Percentiles rank a stretch among this genome's conserved stretches.
phyloP scores from a whole-genome alignment of 2,888 invertebrate species.

The Papilio protenor region DNA sequence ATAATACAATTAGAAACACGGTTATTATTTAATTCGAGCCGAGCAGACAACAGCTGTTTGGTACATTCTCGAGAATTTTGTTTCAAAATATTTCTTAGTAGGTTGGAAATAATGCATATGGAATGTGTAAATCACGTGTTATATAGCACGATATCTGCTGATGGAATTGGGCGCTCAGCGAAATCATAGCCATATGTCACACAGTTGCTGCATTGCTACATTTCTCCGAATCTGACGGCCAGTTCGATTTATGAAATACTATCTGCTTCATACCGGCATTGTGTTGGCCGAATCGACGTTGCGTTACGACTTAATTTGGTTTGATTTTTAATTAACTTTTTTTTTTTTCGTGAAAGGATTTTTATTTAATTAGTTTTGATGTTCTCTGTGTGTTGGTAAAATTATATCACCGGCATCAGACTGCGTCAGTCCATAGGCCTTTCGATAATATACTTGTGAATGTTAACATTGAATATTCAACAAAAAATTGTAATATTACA shows the following conservation, averaged over 20 bases:
- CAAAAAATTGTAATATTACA: too few relatives aligned
- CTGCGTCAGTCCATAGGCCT: too few relatives aligned
- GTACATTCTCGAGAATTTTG: not conserved
- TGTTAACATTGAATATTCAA: too few relatives aligned
- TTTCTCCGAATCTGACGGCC: slow-evolving; percentile 55
- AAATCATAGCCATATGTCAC: slow-evolving; percentile 72
- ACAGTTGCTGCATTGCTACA: slow-evolving; percentile 55
- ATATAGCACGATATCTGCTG: slow-evolving; percentile 67
- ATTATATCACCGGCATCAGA: not conserved
- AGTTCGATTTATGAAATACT: slow-evolving; percentile 43
- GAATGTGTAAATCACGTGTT: slow-evolving; percentile 40
- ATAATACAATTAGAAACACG: too few relatives aligned
- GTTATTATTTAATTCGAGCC: not conserved
- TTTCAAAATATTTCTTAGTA: slow-evolving; percentile 1
- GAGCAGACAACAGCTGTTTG: not conserved
- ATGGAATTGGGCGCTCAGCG: slow-evolving; percentile 73
- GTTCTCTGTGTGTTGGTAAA: not conserved
- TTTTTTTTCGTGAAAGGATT: not conserved
- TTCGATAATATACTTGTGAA: too few relatives aligned
- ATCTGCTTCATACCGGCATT: slow-evolving; percentile 26
- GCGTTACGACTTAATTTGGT: slow-evolving; percentile 14
- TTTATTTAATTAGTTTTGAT: not conserved
- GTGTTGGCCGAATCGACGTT: not conserved
- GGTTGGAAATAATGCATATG: slow-evolving; percentile 7
- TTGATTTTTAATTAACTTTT: slow-evolving; percentile 7